Conservation (phyloP, 2,113 vertebrate species). For the Mungos mungo region DNA sequence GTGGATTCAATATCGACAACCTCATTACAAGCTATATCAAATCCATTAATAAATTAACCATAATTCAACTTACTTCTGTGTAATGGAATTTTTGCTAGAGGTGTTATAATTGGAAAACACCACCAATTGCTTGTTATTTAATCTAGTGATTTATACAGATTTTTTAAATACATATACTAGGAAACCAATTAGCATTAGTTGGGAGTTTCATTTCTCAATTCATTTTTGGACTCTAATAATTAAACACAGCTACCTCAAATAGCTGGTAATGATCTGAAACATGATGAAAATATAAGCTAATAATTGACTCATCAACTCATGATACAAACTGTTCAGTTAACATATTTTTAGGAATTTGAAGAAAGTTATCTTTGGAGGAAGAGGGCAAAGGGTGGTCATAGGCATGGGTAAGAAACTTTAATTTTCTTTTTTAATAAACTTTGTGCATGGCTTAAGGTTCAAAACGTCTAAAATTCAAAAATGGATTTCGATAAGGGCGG, state of each 20-base stretch:
- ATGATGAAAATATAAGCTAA: conserved; percentile 64
- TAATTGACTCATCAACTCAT: conserved; percentile 57
- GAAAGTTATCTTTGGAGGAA: neutral
- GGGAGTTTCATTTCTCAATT: conserved; percentile 75
- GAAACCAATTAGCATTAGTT: conserved; percentile 82
- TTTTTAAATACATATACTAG: conserved; percentile 70
- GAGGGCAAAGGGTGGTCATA: neutral
- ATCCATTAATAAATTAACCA: conserved; percentile 86
- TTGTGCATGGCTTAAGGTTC: neutral
- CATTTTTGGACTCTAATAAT: conserved; percentile 75
- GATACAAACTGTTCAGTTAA: conserved; percentile 41
- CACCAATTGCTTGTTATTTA: conserved; percentile 82
- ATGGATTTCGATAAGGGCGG: conserved; percentile 47
- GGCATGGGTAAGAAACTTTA: neutral
- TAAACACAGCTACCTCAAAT: conserved; percentile 74
- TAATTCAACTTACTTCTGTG: conserved; percentile 78
- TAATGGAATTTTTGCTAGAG: conserved; percentile 78
- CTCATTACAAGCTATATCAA: conserved; percentile 79
- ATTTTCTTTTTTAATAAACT: conserved; percentile 30
- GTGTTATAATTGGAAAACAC: conserved; percentile 82
- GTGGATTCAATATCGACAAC: conserved; percentile 81
- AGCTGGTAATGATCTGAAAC: conserved; percentile 56
- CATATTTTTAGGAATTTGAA: conserved; percentile 48
- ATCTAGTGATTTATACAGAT: conserved; percentile 76
- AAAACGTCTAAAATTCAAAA: conserved; percentile 38